Base-by-base conservation (phyloP, 2,113 vertebrate species). In the Onychostoma macrolepis region DNA sequence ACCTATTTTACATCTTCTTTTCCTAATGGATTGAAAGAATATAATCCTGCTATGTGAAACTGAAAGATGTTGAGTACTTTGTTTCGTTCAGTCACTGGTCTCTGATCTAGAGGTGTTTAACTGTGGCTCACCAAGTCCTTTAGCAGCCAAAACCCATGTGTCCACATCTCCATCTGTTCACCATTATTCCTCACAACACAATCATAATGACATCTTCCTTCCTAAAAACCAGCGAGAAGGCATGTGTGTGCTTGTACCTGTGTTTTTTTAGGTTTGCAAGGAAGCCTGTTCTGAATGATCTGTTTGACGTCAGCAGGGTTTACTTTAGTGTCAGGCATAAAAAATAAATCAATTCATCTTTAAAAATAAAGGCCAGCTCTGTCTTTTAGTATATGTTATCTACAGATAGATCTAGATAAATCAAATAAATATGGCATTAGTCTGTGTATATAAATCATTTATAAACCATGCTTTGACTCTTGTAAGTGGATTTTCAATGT, bases 191-290 rank as follows among this genome's bases (percentile, higher is more conserved):
- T 50, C 43, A 41, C 38, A 53, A 15, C 45, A 67, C 5, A 67
- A 12, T 38, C 41, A 48, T 72, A 56, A 45, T 61, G 50, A 17
- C n/a, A 28, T 45, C 41, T 26, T 80, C 9, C 36, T 63, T 80
- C 36, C 56, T 41, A 41, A 63, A 33, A 28, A 58, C 17, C 56
- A 10, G 33, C 13, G n/a, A 38, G 6, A 61, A 41, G 21, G 41
- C 71, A 12, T 21, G 21, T 87, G 61, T 78, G 45, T 83, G 30
- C 61, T 50, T 69, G 41, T 75, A 53, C 48, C n/a, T 28, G 38
- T 48, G 24, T 77, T 53, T 61, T 19, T 83, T 30, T 26, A 79
- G 41, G 24, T 41, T 80, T 19, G 30, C 17, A 79, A 15, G 4
- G 3, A 13, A 41, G 33, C 56, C 24, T 63, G 79, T 80, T 36